phyloP scores from a whole-genome alignment of 2,113 vertebrate species.

The Lamprologus sp. region DNA sequence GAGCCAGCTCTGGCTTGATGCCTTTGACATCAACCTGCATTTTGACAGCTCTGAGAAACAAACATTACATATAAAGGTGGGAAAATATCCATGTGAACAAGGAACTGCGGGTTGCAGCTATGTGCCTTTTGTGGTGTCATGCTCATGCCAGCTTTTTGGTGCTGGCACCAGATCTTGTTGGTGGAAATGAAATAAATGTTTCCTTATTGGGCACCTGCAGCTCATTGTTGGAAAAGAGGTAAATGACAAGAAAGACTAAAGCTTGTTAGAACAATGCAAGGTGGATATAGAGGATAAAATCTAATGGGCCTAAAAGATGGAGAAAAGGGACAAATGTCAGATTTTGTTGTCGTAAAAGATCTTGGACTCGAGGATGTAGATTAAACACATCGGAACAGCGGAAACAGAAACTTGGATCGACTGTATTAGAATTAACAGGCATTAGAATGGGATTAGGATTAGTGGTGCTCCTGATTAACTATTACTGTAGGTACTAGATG shows the following conservation, averaged over 20 bases:
- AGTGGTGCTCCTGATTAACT: background rate
- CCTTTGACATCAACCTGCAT: background rate
- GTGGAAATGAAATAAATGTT: background rate
- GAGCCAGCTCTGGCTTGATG: background rate
- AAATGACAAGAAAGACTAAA: background rate
- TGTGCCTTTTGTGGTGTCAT: background rate
- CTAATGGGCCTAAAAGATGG: background rate
- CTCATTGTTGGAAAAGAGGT: background rate
- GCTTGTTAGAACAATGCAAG: background rate
- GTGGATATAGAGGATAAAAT: background rate
- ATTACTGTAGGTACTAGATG: background rate
- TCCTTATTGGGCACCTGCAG: background rate
- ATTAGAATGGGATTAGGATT: background rate
- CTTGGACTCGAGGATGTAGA: background rate
- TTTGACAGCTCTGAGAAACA: background rate
- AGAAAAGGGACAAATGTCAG: background rate
- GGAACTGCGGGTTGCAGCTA: background rate
- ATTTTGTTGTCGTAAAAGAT: background rate
- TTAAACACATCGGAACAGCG: background rate
- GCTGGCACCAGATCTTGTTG: background rate
- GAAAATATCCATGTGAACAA: background rate
- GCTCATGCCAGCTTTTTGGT: background rate
- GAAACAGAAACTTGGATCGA: background rate
- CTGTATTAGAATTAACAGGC: background rate
- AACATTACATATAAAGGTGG: background rate